These are phyloP conservation scores for Rhingia rostrata DNA, from an alignment of 2,888 invertebrate species.

Conservation along the genomic window DNA sequence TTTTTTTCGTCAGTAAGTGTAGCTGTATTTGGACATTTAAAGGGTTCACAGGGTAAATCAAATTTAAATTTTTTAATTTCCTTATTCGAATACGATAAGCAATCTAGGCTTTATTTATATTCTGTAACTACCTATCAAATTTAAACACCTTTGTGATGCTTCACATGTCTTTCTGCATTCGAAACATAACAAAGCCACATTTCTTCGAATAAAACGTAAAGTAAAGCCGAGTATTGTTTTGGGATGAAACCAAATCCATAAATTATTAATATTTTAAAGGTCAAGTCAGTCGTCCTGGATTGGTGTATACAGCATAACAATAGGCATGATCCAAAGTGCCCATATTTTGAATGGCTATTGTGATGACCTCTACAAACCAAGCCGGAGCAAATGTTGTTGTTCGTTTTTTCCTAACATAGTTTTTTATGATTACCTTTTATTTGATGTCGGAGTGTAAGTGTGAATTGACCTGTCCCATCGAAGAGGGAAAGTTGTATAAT, in stretches of 20 bases:
- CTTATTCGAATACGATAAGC: constrained; percentile 11
- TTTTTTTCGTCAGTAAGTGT: background rate
- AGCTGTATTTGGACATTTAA: constrained; percentile 14
- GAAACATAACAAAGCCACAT: constrained; percentile 12
- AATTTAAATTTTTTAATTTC: constrained; percentile 13
- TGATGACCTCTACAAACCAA: constrained; percentile 23
- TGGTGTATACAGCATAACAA: constrained; percentile 23
- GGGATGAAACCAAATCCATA: constrained; percentile 41
- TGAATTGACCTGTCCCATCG: constrained; percentile 36
- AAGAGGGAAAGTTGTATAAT: constrained; percentile 49
- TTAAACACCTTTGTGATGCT: background rate
- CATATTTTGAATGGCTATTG: constrained; percentile 31
- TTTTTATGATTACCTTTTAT: constrained; percentile 43
- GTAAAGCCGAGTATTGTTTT: constrained; percentile 9
- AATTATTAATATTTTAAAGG: constrained; percentile 56
- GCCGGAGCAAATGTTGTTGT: constrained; percentile 1
- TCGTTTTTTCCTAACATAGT: constrained; percentile 11
- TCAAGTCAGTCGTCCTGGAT: constrained; percentile 17
- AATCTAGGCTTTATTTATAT: background rate
- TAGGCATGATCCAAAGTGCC: constrained; percentile 28
- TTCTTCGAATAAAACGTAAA: constrained; percentile 40
- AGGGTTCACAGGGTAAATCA: background rate
- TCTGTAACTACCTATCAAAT: background rate
- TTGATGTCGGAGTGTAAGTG: constrained; percentile 5
- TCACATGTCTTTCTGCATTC: constrained; percentile 16